Evolutionary conservation across 2,888 invertebrate species (phyloP).

Genomic region (Drosophila diplacantha): DNA sequence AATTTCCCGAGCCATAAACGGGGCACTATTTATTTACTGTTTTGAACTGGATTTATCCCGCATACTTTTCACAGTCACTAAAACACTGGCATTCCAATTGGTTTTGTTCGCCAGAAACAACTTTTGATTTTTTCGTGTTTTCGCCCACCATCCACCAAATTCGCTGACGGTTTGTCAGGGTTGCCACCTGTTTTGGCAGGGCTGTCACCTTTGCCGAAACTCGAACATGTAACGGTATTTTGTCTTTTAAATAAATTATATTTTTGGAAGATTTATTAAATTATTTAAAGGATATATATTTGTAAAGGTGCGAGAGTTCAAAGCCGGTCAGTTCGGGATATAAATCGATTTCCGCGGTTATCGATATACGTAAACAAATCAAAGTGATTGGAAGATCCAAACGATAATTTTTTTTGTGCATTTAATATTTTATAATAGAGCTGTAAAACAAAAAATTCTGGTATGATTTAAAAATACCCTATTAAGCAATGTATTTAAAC

Average conservation of each 20-base stretch:
- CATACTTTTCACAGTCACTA: slow-evolving; percentile 52
- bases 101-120: slow-evolving; percentile 36
- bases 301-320: background rate
- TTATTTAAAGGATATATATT: background rate
- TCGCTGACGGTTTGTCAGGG: slow-evolving; percentile 8
- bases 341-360: background rate
- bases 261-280: background rate
- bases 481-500: no score
- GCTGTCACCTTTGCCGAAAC: background rate
- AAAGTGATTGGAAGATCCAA: background rate
- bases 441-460: no score
- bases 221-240: background rate
- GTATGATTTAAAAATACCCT: no score
- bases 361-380: background rate
- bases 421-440: no score
- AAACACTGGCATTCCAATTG: slow-evolving; percentile 46
- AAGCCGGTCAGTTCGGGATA: background rate
- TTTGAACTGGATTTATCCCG: slow-evolving; percentile 14
- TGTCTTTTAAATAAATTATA: no score
- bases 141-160: slow-evolving; percentile 38
- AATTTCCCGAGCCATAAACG: slow-evolving; percentile 10
- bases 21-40: background rate
- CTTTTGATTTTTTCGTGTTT: slow-evolving; percentile 26
- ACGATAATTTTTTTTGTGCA: no score
- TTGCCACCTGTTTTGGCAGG: background rate